phyloP scores from a whole-genome alignment of 2,888 invertebrate species.

The Coleophora deauratella region DNA sequence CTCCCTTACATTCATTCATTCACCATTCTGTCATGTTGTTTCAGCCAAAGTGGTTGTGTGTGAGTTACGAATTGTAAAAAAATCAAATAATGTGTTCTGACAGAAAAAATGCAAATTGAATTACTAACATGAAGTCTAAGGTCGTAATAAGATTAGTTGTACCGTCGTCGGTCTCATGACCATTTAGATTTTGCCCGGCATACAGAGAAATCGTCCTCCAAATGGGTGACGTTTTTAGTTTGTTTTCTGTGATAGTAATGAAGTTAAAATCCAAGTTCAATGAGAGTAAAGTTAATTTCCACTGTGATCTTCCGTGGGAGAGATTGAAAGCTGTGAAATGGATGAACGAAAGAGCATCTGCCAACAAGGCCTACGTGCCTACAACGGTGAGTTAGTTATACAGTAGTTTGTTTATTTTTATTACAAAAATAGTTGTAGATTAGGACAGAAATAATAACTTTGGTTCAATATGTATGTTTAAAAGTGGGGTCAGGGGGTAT shows the following conservation, averaged over 20 bases:
- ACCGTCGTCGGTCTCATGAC: conserved; percentile 53
- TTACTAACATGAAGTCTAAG: conserved; percentile 48
- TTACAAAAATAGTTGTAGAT: not conserved
- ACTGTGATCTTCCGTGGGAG: conserved; percentile 60
- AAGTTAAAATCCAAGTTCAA: conserved; percentile 70
- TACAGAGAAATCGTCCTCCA: conserved; percentile 20
- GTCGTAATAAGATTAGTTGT: conserved; percentile 35
- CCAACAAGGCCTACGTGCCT: conserved; percentile 88
- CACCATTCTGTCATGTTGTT: conserved; percentile 31
- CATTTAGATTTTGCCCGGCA: conserved; percentile 40
- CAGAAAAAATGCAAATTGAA: conserved; percentile 47
- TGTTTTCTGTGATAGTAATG: conserved; percentile 70
- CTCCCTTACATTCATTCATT: conserved; percentile 7
- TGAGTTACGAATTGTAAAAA: conserved; percentile 18
- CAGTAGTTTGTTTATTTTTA: not conserved
- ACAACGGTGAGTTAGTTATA: conserved; percentile 76
- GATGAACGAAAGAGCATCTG: conserved; percentile 85
- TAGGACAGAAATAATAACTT: not conserved
- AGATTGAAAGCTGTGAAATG: conserved; percentile 76
- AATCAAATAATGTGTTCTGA: conserved; percentile 18
- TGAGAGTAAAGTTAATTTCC: conserved; percentile 62
- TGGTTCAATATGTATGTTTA: not conserved
- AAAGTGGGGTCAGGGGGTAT: too few relatives aligned
- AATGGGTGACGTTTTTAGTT: conserved; percentile 67
- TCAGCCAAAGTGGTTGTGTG: conserved; percentile 33